phyloP scores from a whole-genome alignment of 2,797 vertebrate species.

The Myotis findleyi region DNA sequence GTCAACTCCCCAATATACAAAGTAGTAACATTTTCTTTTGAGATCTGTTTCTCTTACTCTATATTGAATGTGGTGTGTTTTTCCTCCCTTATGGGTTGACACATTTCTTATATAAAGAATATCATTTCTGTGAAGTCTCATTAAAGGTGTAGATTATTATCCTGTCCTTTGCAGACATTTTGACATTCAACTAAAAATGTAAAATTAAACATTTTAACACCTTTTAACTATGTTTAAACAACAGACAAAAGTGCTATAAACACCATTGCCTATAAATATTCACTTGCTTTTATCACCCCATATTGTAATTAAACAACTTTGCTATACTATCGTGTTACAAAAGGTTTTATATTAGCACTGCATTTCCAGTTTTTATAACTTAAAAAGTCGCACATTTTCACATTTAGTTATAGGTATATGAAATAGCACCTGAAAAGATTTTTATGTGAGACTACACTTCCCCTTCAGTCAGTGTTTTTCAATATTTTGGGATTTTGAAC shows the following conservation, averaged over 20 bases:
- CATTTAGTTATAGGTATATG: neutral
- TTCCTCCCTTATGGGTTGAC: neutral
- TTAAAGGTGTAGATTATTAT: constrained; percentile 37
- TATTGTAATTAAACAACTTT: neutral
- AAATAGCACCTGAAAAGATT: neutral
- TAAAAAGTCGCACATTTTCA: neutral
- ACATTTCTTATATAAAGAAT: constrained; percentile 21
- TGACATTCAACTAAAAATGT: constrained; percentile 24
- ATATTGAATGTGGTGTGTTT: neutral
- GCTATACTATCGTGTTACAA: neutral
- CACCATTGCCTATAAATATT: constrained; percentile 3
- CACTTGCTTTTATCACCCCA: neutral
- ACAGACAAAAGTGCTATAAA: neutral
- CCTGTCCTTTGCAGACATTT: neutral
- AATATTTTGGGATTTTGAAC: neutral
- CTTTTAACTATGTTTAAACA: constrained; percentile 42
- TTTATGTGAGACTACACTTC: neutral
- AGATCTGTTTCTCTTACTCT: neutral
- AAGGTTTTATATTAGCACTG: neutral
- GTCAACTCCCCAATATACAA: neutral
- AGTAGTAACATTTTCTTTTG: neutral
- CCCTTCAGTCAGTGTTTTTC: neutral
- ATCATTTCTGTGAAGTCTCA: constrained; percentile 36
- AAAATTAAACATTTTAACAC: constrained; percentile 49
- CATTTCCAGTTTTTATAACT: neutral